Percentiles rank a stretch among this genome's conserved stretches.
phyloP scores from a whole-genome alignment of 2,888 invertebrate genomes.

The Fragum fragum region DNA sequence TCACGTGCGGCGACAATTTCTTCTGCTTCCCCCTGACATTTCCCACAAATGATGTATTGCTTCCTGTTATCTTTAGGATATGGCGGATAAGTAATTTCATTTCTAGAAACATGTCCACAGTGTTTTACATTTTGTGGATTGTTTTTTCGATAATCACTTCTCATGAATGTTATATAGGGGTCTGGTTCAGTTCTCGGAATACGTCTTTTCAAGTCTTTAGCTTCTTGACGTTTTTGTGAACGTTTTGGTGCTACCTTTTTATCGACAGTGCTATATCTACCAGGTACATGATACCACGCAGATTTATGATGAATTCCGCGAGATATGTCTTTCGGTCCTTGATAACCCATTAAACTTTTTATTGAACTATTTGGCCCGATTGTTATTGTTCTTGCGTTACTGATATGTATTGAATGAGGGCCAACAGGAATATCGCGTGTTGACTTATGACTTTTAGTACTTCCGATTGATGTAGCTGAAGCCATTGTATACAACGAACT shows the following conservation, averaged over 20 bases:
- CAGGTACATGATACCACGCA: conserved; percentile 85
- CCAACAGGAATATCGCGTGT: conserved; percentile 71
- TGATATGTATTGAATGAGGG: conserved; percentile 73
- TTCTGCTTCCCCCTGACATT: conserved; percentile 52
- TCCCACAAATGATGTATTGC: conserved; percentile 56
- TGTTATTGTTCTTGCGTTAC: conserved; percentile 73
- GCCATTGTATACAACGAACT: conserved; percentile 68
- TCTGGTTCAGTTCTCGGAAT: conserved; percentile 51
- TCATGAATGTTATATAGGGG: conserved; percentile 59
- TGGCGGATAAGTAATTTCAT: conserved; percentile 35
- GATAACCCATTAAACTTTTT: conserved; percentile 74
- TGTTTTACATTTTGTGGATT: conserved; percentile 46
- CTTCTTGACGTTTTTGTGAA: conserved; percentile 71
- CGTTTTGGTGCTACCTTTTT: conserved; percentile 75
- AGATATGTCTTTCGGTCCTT: conserved; percentile 69
- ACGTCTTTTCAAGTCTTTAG: conserved; percentile 60
- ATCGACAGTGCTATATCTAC: conserved; percentile 78
- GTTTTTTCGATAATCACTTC: conserved; percentile 65
- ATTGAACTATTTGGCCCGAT: conserved; percentile 80
- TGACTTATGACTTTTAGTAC: conserved; percentile 67
- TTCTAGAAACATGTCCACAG: conserved; percentile 50
- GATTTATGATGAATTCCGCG: conserved; percentile 77
- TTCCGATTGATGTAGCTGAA: conserved; percentile 58
- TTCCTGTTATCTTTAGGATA: conserved; percentile 53
- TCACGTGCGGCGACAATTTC: conserved; percentile 48